Evolutionary conservation across 2,113 vertebrate genomes (phyloP).

Genomic region (Anoura caudifer): DNA sequence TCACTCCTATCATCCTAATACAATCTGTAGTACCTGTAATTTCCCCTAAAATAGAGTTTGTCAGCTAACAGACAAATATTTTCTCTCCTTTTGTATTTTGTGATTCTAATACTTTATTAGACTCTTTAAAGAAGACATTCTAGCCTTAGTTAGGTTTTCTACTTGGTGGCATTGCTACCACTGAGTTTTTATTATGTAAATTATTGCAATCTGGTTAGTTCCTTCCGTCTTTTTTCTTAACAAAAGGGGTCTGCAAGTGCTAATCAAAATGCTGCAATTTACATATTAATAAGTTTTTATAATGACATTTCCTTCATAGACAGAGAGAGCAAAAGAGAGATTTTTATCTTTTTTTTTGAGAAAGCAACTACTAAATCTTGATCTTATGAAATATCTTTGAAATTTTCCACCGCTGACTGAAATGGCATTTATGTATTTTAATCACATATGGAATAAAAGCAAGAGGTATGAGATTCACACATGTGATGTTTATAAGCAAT

Average conservation of each 20-base stretch:
- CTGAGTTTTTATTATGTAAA: conserved; percentile 87
- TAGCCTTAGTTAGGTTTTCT: conserved; percentile 73
- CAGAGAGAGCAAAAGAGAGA: conserved; percentile 76
- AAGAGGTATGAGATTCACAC: background rate
- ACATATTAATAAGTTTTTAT: conserved; percentile 89
- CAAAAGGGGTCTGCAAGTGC: conserved; percentile 84
- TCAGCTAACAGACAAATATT: conserved; percentile 79
- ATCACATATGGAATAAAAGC: background rate
- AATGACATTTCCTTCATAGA: conserved; percentile 81
- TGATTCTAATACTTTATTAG: conserved; percentile 72
- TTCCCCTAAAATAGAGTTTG: conserved; percentile 50
- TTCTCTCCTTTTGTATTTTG: conserved; percentile 68
- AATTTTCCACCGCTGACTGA: conserved; percentile 47
- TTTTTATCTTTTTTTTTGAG: conserved; percentile 73
- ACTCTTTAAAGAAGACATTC: conserved; percentile 73
- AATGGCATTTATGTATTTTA: conserved; percentile 20
- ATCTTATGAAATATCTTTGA: conserved; percentile 70
- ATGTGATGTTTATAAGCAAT: conserved; percentile 24
- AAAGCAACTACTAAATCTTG: conserved; percentile 62
- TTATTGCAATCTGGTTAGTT: conserved; percentile 87
- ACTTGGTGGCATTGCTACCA: conserved; percentile 76
- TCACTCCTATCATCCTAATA: conserved; percentile 52
- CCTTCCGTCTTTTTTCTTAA: conserved; percentile 81
- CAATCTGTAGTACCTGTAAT: conserved; percentile 41
- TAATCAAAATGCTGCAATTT: conserved; percentile 89